phyloP scores from a whole-genome alignment of 1,140 invertebrate genomes.

The Drosophila punjabiensis region DNA sequence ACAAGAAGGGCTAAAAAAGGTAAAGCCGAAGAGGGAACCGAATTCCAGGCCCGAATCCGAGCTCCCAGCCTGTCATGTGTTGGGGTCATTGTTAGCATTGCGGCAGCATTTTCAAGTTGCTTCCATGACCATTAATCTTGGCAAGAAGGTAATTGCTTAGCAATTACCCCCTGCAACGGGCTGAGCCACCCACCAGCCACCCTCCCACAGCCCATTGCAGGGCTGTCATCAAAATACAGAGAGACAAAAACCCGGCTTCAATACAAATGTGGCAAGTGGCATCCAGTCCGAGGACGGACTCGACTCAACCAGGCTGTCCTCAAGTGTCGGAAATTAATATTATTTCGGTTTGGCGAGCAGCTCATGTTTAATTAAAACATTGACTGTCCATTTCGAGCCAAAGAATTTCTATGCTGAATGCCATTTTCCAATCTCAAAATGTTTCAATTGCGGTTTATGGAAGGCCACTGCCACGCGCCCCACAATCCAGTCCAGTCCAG shows the following conservation, averaged over 20 bases:
- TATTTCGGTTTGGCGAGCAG: conserved; percentile 1
- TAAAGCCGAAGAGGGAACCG: conserved; percentile 12
- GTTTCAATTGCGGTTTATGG: conserved; percentile 21
- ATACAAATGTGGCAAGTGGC: neutral
- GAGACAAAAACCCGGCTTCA: conserved; percentile 14
- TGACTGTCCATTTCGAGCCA: conserved; percentile 7
- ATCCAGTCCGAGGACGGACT: neutral
- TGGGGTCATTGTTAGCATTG: conserved; percentile 76
- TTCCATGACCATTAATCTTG: conserved; percentile 79
- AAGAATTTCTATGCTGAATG: conserved; percentile 12
- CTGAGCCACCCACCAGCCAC: neutral
- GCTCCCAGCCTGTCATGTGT: conserved; percentile 46
- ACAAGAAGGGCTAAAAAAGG: conserved; percentile 13
- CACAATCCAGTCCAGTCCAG: neutral
- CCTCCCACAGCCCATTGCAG: neutral
- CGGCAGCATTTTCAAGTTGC: conserved; percentile 74
- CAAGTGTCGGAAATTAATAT: conserved; percentile 12
- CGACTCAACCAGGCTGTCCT: neutral
- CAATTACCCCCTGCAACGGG: conserved; percentile 74
- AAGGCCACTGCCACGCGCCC: conserved; percentile 6
- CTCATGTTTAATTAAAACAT: conserved; percentile 29
- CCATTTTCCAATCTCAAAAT: conserved; percentile 18
- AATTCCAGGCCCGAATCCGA: conserved; percentile 30
- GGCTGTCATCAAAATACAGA: conserved; percentile 33
- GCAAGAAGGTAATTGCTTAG: conserved; percentile 82